Conservation (phyloP, 2,113 vertebrate species). For the Bubo bubo region DNA sequence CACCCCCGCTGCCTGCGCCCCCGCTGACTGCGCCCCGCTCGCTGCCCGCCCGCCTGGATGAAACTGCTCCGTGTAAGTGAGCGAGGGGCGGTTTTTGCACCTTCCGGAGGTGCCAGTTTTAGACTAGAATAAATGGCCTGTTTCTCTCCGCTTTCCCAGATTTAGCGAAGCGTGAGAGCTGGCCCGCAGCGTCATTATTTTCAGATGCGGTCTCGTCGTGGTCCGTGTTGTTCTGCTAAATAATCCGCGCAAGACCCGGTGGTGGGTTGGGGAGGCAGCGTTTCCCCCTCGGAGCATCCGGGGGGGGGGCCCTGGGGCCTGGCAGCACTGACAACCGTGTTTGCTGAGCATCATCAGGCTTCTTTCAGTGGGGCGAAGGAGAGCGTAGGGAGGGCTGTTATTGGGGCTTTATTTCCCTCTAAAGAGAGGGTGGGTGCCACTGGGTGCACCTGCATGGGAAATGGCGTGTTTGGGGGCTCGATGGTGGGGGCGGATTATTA, state of each 20-base stretch:
- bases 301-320: background rate
- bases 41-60: background rate
- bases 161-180: background rate
- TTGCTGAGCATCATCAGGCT: background rate
- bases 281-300: background rate
- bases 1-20: background rate
- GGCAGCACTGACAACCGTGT: fast-evolving
- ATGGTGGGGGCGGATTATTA: fast-evolving
- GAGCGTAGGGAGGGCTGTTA: background rate
- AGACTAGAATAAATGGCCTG: fast-evolving
- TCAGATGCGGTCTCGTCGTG: fast-evolving
- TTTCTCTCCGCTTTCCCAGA: background rate
- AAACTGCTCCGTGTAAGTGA: background rate
- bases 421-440: background rate
- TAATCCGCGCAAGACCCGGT: fast-evolving
- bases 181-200: fast-evolving
- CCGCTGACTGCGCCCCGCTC: fast-evolving
- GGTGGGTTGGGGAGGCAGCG: background rate
- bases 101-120: background rate
- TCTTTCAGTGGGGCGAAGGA: fast-evolving
- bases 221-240: background rate
- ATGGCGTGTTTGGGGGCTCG: fast-evolving
- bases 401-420: fast-evolving
- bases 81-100: background rate
- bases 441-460: background rate